A percentile compares a stretch with the other conserved stretches of the same genome.
These are phyloP conservation scores for Aleiodes alternator DNA, from an alignment of 2,888 invertebrate species.

Conservation along the genomic window DNA sequence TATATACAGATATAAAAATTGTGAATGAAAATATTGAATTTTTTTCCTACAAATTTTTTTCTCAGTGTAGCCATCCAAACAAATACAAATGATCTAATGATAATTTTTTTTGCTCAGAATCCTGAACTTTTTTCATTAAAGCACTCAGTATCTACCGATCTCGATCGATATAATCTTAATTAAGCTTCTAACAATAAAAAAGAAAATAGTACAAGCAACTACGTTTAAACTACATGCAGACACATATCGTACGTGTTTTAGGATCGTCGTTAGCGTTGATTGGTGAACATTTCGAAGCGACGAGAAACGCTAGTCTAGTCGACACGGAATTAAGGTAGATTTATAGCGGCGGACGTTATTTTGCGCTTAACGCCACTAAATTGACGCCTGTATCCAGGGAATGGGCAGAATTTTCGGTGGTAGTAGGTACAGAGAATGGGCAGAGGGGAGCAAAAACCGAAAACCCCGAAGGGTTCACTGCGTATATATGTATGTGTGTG, in stretches of 20 bases:
- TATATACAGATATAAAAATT: too few relatives aligned
- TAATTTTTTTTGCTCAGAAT: too few relatives aligned
- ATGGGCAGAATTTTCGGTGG: neutral
- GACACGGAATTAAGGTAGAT: conserved; percentile 65
- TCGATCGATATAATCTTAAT: conserved; percentile 12
- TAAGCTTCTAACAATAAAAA: neutral
- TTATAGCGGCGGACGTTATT: conserved; percentile 65
- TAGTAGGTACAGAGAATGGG: neutral
- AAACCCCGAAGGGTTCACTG: conserved; percentile 23
- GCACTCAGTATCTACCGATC: neutral
- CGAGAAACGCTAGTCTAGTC: conserved; percentile 43
- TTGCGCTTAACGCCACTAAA: conserved; percentile 65
- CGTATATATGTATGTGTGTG: neutral
- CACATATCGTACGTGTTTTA: conserved; percentile 64
- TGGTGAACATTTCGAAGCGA: conserved; percentile 56
- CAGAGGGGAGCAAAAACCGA: conserved; percentile 4
- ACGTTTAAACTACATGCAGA: conserved; percentile 39
- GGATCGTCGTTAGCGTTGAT: conserved; percentile 65
- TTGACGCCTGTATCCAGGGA: conserved; percentile 56
- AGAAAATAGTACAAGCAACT: neutral
- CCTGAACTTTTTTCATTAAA: neutral
- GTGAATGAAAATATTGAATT: too few relatives aligned
- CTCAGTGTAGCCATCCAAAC: too few relatives aligned
- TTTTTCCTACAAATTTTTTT: too few relatives aligned
- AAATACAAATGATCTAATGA: too few relatives aligned